Evolutionary conservation across 64 coral and sea anemone genomes (phyloP).

Genomic region (Catalaphyllia jardinei): DNA sequence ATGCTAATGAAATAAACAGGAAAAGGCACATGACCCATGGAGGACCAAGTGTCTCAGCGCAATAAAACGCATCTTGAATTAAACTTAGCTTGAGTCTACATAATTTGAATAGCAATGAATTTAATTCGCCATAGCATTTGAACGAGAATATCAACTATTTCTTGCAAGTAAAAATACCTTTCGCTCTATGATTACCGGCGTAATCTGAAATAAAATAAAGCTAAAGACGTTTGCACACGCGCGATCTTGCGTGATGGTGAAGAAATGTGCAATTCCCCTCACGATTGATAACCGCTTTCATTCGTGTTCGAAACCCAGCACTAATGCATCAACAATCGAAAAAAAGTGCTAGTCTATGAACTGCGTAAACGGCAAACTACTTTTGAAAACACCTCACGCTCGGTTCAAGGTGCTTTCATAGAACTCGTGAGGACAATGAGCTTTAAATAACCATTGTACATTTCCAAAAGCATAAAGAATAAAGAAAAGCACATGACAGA

Average conservation of each 20-base stretch:
- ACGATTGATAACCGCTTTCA: no score
- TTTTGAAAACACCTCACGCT: no score
- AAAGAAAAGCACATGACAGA: background rate
- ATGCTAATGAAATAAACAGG: background rate
- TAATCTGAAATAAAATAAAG: no score
- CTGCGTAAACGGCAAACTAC: background rate
- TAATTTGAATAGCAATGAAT: constrained; percentile 11
- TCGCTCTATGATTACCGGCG: background rate
- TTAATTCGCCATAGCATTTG: background rate
- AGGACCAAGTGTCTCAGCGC: background rate
- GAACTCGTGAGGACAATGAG: background rate
- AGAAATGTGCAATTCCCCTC: no score
- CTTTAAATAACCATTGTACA: background rate
- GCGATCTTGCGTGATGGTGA: no score
- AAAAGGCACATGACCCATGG: background rate
- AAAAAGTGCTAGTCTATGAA: background rate
- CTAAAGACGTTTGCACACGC: no score
- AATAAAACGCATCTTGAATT: background rate
- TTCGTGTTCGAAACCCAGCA: no score
- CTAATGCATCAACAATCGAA: no score
- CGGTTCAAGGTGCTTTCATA: no score
- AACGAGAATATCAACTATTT: background rate
- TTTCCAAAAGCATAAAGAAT: background rate
- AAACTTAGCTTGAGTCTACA: background rate
- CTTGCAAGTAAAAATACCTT: background rate